Conservation (phyloP, 2,888 invertebrate species). For the Papilio demoleus region DNA sequence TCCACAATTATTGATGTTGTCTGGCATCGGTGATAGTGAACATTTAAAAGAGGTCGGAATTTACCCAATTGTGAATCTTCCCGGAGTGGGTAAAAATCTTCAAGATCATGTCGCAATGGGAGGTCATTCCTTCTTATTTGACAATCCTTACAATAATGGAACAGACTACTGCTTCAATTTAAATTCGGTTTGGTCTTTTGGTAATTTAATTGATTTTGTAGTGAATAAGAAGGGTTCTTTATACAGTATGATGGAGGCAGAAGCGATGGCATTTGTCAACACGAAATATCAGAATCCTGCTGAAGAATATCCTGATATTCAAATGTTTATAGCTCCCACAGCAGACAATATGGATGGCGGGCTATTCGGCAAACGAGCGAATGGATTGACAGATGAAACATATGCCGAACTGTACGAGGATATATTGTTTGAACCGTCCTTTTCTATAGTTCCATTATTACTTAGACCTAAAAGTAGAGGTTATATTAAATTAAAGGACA, state of each 20-base stretch:
- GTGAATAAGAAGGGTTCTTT: slow-evolving; percentile 85
- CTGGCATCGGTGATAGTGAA: slow-evolving; percentile 89
- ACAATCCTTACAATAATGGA: slow-evolving; percentile 83
- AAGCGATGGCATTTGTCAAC: slow-evolving; percentile 90
- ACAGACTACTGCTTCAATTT: slow-evolving; percentile 87
- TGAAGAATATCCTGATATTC: slow-evolving; percentile 91
- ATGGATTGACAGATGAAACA: slow-evolving; percentile 86
- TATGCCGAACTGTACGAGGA: slow-evolving; percentile 88
- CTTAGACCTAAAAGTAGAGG: slow-evolving; percentile 90
- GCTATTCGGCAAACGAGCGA: slow-evolving; percentile 87
- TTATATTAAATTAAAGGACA: slow-evolving; percentile 85
- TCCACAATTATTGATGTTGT: slow-evolving; percentile 93
- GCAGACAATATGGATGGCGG: slow-evolving; percentile 92
- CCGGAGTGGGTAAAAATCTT: slow-evolving; percentile 91
- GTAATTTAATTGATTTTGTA: slow-evolving; percentile 85
- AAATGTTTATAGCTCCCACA: slow-evolving; percentile 89
- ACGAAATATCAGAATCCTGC: slow-evolving; percentile 87
- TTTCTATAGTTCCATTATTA: slow-evolving; percentile 87
- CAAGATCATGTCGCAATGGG: slow-evolving; percentile 93
- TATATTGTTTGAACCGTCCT: slow-evolving; percentile 87
- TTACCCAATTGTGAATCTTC: slow-evolving; percentile 83
- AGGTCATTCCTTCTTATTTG: slow-evolving; percentile 88
- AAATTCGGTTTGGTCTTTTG: slow-evolving; percentile 84
- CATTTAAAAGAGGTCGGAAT: slow-evolving; percentile 86
- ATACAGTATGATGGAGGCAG: slow-evolving; percentile 90